phyloP scores from a whole-genome alignment of 2,113 vertebrate species.

The Barnardius zonarius region DNA sequence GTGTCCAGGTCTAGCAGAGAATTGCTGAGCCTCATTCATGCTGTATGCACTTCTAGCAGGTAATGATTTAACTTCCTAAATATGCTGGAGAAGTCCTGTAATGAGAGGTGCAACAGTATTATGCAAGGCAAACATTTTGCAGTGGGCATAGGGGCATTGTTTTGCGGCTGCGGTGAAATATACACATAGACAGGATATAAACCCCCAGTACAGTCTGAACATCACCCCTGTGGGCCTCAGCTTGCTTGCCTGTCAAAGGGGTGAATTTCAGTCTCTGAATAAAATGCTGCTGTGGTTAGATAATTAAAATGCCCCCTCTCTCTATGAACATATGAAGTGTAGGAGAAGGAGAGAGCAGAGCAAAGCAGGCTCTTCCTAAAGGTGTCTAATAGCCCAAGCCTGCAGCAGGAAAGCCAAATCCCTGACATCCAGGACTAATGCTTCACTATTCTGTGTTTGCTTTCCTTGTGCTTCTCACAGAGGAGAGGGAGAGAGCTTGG shows the following conservation, averaged over 20 bases:
- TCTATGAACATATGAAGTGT: accelerated
- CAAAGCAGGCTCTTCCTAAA: not conserved
- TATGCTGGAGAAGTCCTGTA: not conserved
- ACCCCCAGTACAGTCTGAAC: accelerated
- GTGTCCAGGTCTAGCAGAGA: not conserved
- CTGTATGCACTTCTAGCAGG: not conserved
- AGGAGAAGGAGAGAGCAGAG: not conserved
- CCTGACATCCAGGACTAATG: not conserved
- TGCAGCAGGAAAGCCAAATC: not conserved
- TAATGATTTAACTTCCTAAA: not conserved
- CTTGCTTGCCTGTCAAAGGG: not conserved
- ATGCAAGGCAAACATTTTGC: not conserved
- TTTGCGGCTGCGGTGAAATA: not conserved
- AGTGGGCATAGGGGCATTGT: not conserved
- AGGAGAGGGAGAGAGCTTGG: not conserved
- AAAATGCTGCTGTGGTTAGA: not conserved
- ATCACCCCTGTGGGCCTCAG: accelerated
- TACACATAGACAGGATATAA: accelerated
- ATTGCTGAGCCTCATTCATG: not conserved
- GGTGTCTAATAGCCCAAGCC: accelerated
- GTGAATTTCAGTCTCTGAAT: not conserved
- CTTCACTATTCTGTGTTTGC: accelerated
- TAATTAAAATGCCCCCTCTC: not conserved
- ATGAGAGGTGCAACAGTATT: not conserved
- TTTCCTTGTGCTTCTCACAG: not conserved